These are phyloP conservation scores for Euborellia annulipes DNA, from an alignment of 1,140 invertebrate species.

Conservation along the genomic window DNA sequence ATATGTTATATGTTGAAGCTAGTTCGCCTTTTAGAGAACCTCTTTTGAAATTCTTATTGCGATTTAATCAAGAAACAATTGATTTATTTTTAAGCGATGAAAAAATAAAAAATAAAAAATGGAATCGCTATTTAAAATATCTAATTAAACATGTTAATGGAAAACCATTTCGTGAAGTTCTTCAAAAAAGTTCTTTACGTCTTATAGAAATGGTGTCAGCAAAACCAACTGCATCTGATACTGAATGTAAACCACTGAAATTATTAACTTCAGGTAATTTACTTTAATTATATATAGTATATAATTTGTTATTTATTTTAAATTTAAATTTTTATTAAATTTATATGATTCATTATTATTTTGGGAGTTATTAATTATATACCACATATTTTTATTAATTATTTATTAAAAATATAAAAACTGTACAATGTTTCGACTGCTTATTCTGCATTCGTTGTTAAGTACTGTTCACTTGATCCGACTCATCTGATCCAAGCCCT, in stretches of 20 bases:
- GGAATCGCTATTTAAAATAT: conserved; percentile 71
- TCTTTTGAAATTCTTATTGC: conserved; percentile 70
- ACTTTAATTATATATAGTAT: background rate
- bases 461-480: no score
- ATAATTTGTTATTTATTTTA: no score
- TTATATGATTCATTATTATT: no score
- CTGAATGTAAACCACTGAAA: no score
- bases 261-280: background rate
- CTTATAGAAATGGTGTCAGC: conserved; percentile 25
- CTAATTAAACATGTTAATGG: conserved; percentile 69
- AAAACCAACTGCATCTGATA: no score
- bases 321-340: no score
- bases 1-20: conserved; percentile 68
- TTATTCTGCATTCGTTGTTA: no score
- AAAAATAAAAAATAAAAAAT: conserved; percentile 69
- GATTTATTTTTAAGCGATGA: conserved; percentile 58
- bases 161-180: conserved; percentile 58
- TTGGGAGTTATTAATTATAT: no score
- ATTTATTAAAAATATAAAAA: no score
- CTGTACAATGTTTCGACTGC: no score
- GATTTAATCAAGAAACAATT: conserved; percentile 72
- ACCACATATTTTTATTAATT: no score
- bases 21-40: conserved; percentile 80
- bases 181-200: conserved; percentile 39
- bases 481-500: no score